Percentiles rank a stretch among this genome's conserved stretches.
Evolutionary conservation across 2,113 vertebrate genomes (phyloP).

Genomic region (Thalassoma bifasciatum): DNA sequence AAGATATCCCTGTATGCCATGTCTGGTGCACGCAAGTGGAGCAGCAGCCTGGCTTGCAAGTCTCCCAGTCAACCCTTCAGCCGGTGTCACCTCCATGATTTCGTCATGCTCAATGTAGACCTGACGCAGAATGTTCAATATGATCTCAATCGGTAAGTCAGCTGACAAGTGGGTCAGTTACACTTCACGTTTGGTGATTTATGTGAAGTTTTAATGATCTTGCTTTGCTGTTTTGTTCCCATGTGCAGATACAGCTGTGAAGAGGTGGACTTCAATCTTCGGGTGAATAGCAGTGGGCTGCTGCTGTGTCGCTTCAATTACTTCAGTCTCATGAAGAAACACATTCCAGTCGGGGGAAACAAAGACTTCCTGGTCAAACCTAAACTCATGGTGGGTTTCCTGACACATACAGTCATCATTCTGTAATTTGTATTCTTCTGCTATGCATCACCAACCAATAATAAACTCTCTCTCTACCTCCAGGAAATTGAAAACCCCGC

Average conservation of each 20-base stretch:
- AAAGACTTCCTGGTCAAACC: conserved; percentile 93
- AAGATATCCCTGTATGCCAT: conserved; percentile 94
- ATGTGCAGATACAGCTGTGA: conserved; percentile 93
- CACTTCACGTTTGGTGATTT: neutral
- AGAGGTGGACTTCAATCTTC: conserved; percentile 96
- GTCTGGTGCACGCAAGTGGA: conserved; percentile 94
- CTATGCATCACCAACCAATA: neutral
- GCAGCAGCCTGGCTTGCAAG: conserved; percentile 83
- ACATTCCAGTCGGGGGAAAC: conserved; percentile 92
- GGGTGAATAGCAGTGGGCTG: conserved; percentile 93
- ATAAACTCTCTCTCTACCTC: conserved; percentile 7
- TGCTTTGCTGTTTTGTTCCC: neutral
- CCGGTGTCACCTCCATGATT: conserved; percentile 93
- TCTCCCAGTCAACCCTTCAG: conserved; percentile 84
- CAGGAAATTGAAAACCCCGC: conserved; percentile 88
- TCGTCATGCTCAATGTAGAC: conserved; percentile 95
- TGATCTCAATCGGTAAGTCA: conserved; percentile 92
- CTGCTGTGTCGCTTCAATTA: conserved; percentile 96
- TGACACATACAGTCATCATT: neutral
- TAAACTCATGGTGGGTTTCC: conserved; percentile 88
- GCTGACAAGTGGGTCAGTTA: neutral
- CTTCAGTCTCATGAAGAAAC: conserved; percentile 98
- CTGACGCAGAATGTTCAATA: conserved; percentile 98
- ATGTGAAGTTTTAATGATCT: neutral
- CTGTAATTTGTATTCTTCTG: neutral